Conservation (phyloP, 2,113 vertebrate genomes). For the Pedetes capensis region DNA sequence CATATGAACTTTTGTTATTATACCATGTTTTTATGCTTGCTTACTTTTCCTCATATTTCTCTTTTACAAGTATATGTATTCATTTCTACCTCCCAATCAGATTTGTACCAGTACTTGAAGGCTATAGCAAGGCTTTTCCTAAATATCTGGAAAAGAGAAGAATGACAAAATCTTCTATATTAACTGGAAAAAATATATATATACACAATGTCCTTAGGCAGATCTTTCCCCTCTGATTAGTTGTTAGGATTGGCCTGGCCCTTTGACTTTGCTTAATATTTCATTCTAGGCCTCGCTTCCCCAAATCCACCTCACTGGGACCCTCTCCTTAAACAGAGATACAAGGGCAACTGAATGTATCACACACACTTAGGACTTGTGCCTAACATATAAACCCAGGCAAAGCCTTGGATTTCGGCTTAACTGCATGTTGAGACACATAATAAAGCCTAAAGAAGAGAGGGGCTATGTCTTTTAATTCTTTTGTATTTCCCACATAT, state of each 20-base stretch:
- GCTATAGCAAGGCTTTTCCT: background rate
- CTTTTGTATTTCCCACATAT: background rate
- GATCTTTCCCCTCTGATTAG: background rate
- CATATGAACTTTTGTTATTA: background rate
- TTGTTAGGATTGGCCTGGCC: background rate
- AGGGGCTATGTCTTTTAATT: background rate
- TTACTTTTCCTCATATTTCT: conserved; percentile 15
- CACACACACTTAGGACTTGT: too few species aligned
- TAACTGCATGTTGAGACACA: background rate
- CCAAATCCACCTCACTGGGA: background rate
- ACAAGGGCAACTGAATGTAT: background rate
- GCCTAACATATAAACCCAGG: background rate
- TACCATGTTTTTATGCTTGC: background rate
- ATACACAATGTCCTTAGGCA: background rate
- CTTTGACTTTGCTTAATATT: background rate
- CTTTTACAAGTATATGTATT: background rate
- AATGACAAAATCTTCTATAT: background rate
- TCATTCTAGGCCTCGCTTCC: background rate
- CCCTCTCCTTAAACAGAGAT: background rate
- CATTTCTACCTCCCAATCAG: background rate
- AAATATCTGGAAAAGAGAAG: conserved; percentile 1
- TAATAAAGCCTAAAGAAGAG: background rate
- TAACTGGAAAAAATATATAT: background rate
- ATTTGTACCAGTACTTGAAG: background rate
- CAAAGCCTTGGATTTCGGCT: background rate